These are phyloP conservation scores for Apis dorsata DNA, from an alignment of 1,140 invertebrate genomes.

Conservation along the genomic window DNA sequence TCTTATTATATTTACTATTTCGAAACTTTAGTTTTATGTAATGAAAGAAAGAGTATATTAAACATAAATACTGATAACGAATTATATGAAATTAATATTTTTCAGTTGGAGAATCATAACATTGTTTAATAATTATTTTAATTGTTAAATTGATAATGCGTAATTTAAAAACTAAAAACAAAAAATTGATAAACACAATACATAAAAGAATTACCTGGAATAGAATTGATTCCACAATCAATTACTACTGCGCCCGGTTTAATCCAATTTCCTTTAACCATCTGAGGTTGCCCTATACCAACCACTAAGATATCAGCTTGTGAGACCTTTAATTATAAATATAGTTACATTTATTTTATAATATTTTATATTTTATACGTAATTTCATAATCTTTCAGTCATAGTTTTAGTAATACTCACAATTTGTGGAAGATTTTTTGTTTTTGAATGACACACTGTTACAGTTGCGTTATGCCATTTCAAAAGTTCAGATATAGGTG, in stretches of 20 bases:
- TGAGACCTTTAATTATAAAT: slow-evolving; percentile 66
- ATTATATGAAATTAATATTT: not conserved
- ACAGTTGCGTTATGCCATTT: slow-evolving; percentile 99
- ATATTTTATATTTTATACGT: not conserved
- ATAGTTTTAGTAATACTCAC: slow-evolving; percentile 79
- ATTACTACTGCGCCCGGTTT: slow-evolving; percentile 99
- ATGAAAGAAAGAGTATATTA: not conserved
- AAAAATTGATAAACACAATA: not conserved
- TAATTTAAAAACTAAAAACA: not conserved
- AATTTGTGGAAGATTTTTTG: slow-evolving; percentile 89
- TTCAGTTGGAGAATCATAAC: not conserved
- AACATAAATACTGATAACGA: not conserved
- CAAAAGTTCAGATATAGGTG: slow-evolving; percentile 95
- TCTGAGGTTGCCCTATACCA: slow-evolving; percentile 93
- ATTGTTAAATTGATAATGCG: too few species aligned
- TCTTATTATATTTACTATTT: not conserved
- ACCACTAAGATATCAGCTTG: slow-evolving; percentile 97
- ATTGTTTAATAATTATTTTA: not conserved
- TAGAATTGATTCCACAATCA: slow-evolving; percentile 98
- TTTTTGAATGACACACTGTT: slow-evolving; percentile 97
- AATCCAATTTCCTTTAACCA: slow-evolving; percentile 98
- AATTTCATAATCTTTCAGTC: not conserved
- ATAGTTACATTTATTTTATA: not conserved
- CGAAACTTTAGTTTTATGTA: not conserved
- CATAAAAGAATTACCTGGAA: slow-evolving; percentile 85